Evolutionary conservation across 2,888 invertebrate species (phyloP), one percentile per base, ranked within the genome.

Genomic region (Incurvaria masculella): DNA sequence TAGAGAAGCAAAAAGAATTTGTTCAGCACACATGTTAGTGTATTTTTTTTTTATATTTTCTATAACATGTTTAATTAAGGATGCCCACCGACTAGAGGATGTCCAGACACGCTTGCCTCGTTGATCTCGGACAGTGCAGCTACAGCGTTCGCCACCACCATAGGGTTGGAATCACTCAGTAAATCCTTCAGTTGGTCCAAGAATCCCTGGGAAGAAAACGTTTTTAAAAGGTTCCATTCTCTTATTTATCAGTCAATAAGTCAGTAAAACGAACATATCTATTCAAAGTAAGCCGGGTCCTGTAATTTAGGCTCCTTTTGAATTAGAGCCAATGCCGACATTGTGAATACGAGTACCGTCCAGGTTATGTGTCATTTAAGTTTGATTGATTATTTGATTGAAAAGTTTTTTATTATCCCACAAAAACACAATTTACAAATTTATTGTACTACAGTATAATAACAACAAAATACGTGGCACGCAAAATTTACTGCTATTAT

Each of bases 121-220:
- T 98, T 95, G 61, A 99, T 99, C 75, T 99, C 99, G 0, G 97
- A 95, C 11, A 99, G 81, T 0, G 99, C 97, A 1, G 99, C 99
- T 0, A 99, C 98, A 1, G 98, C 98, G 73, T 99, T 99, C 1
- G 99, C 99, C 1, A 99, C 99, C 27, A 97, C 99, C 99, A 99
- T 99, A 1, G 99, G 99, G 76, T 99, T 99, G 1, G 98, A 98
- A 72, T 99, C 99, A 44, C 97, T 97, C 38, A 99, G 78, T 46
- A 99, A 79, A 71, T 99, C 99, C 67, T 96, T 95, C 21, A 99
- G 74, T 61, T 97, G 94, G 67, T 99, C 98, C 55, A 99, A 79
- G 70, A 99, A 99, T 23, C 97, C 98, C 82, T 99, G 91, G 58
- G 91, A 91, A 49, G 38, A 39, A 20, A n/a, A n/a, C n/a, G 8